Base-by-base conservation (phyloP, 2,797 vertebrate genomes). In the Sylvia borin region DNA sequence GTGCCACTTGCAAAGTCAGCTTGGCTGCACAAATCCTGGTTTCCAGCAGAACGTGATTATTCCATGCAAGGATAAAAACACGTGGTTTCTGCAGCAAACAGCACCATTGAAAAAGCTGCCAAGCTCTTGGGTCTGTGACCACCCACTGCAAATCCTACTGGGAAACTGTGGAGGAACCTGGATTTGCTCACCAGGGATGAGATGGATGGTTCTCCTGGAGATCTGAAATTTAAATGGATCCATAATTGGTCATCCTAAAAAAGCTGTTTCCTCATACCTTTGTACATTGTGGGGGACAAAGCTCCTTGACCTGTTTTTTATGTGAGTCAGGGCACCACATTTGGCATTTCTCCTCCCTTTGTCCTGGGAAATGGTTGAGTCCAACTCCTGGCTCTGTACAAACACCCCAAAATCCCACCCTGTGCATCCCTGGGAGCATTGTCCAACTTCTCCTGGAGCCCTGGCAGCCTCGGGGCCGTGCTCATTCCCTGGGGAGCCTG, bases 351-450 rank as follows among this genome's bases (percentile, higher is more conserved):
- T 48, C 16, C 73, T 88, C 51, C 4, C 0, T 58, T 13, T 43
- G 11, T 22, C 47, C 34, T 47, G 47, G 14, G 24, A 9, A 13
- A 27, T 36, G 47, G 7, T 29, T 0, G 1, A 48, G 48, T 48
- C 14, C 55, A 40, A 0, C 7, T 0, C 55, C 20, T 61, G 16
- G 0, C 13, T 34, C 34, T 62, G 42, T 42, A 11, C 9, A 77
- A 21, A 31, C 48, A 3, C 5, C 34, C 42, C 42, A 70, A 5
- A 77, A 31, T 4, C 40, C 40, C 65, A 40, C 14, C 26, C 83
- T 54, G 47, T 1, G 64, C 47, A 47, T 1, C 19, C 29, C 62
- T 76, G 54, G 51, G 0, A 54, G n/a, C 0, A 1, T 0, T 82
- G 47, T 11, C n/a, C 57, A 36, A 53, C 32, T 0, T 0, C 70